Evolutionary conservation across 2,888 invertebrate species (phyloP), one percentile per base, ranked within the genome.

Genomic region (Sisyra terminalis): DNA sequence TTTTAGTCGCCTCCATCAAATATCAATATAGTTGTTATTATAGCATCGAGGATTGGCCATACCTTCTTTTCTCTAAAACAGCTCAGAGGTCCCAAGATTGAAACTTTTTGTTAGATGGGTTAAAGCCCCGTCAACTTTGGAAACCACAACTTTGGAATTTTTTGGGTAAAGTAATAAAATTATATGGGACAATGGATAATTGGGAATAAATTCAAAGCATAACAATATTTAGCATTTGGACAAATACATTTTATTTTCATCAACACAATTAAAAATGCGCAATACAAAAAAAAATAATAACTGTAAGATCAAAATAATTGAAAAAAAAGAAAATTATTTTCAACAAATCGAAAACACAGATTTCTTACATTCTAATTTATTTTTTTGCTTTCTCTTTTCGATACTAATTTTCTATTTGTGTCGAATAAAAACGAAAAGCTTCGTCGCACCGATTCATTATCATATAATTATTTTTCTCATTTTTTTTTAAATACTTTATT

Each of bases 181-280:
- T n/a, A n/a, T n/a, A n/a, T n/a, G n/a, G n/a, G n/a, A n/a, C n/a
- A n/a, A n/a, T n/a, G n/a, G n/a, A n/a, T n/a, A n/a, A n/a, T n/a
- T n/a, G n/a, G n/a, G n/a, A n/a, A n/a, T n/a, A n/a, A n/a, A n/a
- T n/a, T n/a, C n/a, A n/a, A n/a, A n/a, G n/a, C n/a, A n/a, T n/a
- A n/a, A n/a, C n/a, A n/a, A n/a, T n/a, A n/a, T 37, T 37, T 37
- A 37, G 15, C 18, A 31, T 30, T 43, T 43, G 29, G 43, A 43
- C 43, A 43, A 43, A 43, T 43, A 43, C 43, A 43, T 43, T 43
- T 43, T 34, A 41, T 41, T 43, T 43, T 43, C 29, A 43, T 38
- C 43, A 43, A 43, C 43, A 43, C 43, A 43, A 43, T 38, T 43
- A 37, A 43, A 43, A 31, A 43, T 42, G 43, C 36, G 38, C 43